Evolutionary conservation across 2,113 vertebrate species (phyloP).

Genomic region (Equus przewalskii): DNA sequence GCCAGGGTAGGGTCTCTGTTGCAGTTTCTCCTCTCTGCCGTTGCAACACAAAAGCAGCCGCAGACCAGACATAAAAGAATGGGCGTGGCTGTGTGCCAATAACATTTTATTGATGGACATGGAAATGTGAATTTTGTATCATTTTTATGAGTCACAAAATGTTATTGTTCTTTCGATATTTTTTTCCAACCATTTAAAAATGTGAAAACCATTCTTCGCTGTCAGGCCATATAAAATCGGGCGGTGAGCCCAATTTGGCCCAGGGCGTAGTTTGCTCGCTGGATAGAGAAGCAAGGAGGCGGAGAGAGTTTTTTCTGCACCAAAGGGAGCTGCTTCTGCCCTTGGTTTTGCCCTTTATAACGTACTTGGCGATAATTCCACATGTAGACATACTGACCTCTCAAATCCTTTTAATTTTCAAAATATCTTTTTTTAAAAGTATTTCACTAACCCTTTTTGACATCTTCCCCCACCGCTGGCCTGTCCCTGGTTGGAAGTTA

Average conservation of each 20-base stretch:
- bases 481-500: background rate
- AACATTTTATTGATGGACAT: background rate
- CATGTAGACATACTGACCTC: background rate
- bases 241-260: no score
- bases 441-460: background rate
- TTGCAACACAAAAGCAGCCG: background rate
- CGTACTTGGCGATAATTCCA: fast-evolving
- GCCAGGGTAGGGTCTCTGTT: background rate
- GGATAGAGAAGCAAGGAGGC: no score
- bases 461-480: background rate
- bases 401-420: background rate
- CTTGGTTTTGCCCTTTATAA: no score
- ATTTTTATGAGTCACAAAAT: background rate
- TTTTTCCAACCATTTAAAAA: background rate
- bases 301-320: background rate
- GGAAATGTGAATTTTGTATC: background rate
- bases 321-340: background rate
- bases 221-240: background rate
- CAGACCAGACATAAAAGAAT: background rate
- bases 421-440: background rate
- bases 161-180: background rate
- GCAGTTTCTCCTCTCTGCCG: background rate
- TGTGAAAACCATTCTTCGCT: background rate
- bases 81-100: background rate
- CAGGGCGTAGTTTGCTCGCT: fast-evolving